Base-by-base conservation (phyloP, 2,113 vertebrate species). In the Corythoichthys intestinalis region DNA sequence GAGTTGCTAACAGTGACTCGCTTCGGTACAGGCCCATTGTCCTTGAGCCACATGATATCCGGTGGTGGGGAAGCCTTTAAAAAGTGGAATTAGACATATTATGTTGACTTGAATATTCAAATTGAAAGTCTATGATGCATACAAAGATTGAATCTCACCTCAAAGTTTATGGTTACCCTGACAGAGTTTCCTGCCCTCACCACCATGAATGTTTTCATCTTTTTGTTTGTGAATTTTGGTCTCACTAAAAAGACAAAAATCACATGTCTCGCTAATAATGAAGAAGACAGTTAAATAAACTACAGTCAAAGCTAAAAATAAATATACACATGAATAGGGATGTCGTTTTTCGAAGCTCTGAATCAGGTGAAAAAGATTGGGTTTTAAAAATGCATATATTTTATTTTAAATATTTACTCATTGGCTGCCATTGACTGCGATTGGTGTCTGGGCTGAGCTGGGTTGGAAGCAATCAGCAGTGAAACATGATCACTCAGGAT, bases 41-140 rank as follows among this genome's bases (percentile, higher is more conserved):
- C 94, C 80, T 96, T 98, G 0, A 93, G 58, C 96, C 96, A 98
- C 60, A 77, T 88, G 68, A 95, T 90, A 47, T 89, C 85, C 0
- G 93, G 93, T 63, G 70, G 69, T 4, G 96, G 95, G 14, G 90
- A 91, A 0, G 92, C 95, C 96, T 98, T 74, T 67, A 3, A 41
- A 47, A 48, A 65, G 63, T 12, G 34, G n/a, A 10, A 67, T 50
- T n/a, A 34, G 39, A 41, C 10, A 28, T 46, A 11, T n/a, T 44
- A 28, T 5, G 38, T 62, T 46, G n/a, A 20, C n/a, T 61, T 44
- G 17, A 3, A 46, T 46, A 20, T 12, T 20, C 10, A 20, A 28
- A 11, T 37, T 38, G 4, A 38, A 59, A 61, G 39, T 17, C 14
- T 10, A 28, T 28, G n/a, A 46, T 8, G n/a, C 15, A 4, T 20